A percentile compares a stretch with the other conserved stretches of the same genome.
Evolutionary conservation across 2,113 vertebrate species (phyloP).

Genomic region (Microcebus griseorufus): DNA sequence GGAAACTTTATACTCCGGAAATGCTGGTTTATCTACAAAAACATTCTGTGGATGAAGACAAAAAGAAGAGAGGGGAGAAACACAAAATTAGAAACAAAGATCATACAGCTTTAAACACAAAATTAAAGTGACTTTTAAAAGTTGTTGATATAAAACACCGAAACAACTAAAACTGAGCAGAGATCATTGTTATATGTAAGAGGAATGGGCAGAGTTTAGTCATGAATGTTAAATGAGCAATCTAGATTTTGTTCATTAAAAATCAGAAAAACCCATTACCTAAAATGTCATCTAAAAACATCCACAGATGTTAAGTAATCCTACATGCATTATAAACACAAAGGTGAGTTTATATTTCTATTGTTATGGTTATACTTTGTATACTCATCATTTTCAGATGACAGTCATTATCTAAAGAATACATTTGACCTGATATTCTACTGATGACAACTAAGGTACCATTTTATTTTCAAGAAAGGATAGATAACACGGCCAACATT

Average conservation of each 20-base stretch:
- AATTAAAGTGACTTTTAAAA: not conserved
- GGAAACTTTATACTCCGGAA: conserved; percentile 98
- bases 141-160: not conserved
- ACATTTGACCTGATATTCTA: not conserved
- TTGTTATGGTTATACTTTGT: not conserved
- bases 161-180: not conserved
- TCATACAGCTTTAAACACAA: not conserved
- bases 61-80: conserved; percentile 36
- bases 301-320: not conserved
- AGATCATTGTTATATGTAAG: not conserved
- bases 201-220: not conserved
- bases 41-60: conserved; percentile 91
- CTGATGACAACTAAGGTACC: not conserved
- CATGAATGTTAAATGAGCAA: not conserved
- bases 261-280: not conserved
- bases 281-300: not conserved
- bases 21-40: conserved; percentile 95
- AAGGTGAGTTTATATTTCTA: not conserved
- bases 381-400: not conserved
- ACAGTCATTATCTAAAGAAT: not conserved
- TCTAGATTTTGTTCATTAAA: not conserved
- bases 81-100: conserved; percentile 49
- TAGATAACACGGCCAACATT: not conserved
- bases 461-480: not conserved
- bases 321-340: not conserved